Conservation (phyloP, 2,113 vertebrate species). For the Zosterops borbonicus region DNA sequence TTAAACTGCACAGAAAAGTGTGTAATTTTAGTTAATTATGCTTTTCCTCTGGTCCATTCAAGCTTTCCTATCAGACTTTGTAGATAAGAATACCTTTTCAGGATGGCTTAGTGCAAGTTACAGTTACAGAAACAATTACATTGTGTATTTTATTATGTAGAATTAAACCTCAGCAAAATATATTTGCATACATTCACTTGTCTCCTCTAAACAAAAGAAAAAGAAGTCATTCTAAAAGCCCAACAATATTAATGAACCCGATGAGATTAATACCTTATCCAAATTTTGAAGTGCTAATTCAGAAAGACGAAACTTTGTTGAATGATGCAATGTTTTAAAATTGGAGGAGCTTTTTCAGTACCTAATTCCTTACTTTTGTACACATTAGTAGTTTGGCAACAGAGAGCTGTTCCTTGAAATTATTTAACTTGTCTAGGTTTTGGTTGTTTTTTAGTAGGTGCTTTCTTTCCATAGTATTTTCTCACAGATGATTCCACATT, state of each 20-base stretch:
- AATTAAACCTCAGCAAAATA: neutral
- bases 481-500: neutral
- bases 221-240: neutral
- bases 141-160: neutral
- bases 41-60: neutral
- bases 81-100: neutral
- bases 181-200: neutral
- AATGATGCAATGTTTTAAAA: neutral
- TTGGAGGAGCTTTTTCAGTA: neutral
- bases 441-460: neutral
- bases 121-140: neutral
- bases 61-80: neutral
- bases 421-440: neutral
- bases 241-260: neutral
- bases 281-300: neutral
- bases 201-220: neutral
- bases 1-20: neutral
- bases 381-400: neutral
- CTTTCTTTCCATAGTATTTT: neutral
- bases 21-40: neutral
- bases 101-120: neutral
- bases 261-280: neutral
- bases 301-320: neutral
- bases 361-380: neutral
- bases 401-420: neutral